Evolutionary conservation across 1,140 invertebrate genomes (phyloP).

Genomic region (Drosophila rufa): DNA sequence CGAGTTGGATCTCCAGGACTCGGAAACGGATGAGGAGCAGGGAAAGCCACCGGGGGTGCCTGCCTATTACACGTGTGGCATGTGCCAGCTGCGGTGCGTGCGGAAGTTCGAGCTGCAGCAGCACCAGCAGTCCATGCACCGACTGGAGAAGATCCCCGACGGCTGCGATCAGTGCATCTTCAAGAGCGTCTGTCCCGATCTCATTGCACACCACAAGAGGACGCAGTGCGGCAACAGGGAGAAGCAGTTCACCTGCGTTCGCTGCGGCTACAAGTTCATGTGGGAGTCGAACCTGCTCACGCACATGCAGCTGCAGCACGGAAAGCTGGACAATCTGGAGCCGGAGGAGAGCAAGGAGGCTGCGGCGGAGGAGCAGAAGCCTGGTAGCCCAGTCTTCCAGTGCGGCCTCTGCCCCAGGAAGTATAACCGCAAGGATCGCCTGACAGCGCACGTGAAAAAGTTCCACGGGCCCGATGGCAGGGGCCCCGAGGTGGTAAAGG

Average conservation of each 20-base stretch:
- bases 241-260: constrained; percentile 84
- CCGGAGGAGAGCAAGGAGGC: constrained; percentile 15
- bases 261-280: constrained; percentile 85
- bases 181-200: constrained; percentile 64
- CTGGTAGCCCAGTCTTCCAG: constrained; percentile 83
- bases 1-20: constrained; percentile 75
- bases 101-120: constrained; percentile 75
- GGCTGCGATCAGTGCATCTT: constrained; percentile 73
- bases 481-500: neutral
- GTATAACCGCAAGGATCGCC: constrained; percentile 86
- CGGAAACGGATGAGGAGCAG: constrained; percentile 72
- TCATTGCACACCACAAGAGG: constrained; percentile 65
- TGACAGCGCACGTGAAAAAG: constrained; percentile 73
- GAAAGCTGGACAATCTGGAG: constrained; percentile 37
- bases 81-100: constrained; percentile 85
- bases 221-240: constrained; percentile 67
- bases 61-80: constrained; percentile 85
- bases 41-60: constrained; percentile 35
- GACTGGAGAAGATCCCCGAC: constrained; percentile 59
- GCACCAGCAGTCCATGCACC: constrained; percentile 78
- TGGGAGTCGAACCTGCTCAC: constrained; percentile 86
- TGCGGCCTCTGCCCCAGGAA: constrained; percentile 86
- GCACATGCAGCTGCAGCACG: constrained; percentile 85
- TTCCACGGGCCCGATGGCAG: constrained; percentile 39
- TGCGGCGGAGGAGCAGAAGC: constrained; percentile 58